These are phyloP conservation scores for Hyppa rectilinea DNA, from an alignment of 2,888 invertebrate species.

Conservation along the genomic window DNA sequence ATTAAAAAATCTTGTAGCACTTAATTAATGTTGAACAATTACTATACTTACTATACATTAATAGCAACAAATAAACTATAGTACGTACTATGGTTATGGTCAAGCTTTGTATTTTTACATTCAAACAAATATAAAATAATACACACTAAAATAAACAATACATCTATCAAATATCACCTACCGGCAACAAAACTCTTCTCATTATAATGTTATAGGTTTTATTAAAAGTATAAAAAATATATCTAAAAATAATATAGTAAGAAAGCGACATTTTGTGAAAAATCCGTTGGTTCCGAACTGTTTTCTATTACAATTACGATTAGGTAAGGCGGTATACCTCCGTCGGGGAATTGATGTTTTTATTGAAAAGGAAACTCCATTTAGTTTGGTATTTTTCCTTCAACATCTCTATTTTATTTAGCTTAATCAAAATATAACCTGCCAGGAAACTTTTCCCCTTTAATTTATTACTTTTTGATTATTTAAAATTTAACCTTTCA, in stretches of 20 bases:
- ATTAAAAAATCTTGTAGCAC: background rate
- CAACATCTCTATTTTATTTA: slow-evolving; percentile 43
- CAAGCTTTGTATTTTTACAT: no score
- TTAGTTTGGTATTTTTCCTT: slow-evolving; percentile 55
- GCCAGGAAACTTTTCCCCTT: background rate
- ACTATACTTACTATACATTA: no score
- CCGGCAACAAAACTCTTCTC: background rate
- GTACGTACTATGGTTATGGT: no score
- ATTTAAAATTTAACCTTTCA: background rate
- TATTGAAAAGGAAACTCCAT: slow-evolving; percentile 72
- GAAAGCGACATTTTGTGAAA: slow-evolving; percentile 58
- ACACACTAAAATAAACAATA: no score
- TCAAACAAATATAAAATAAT: no score
- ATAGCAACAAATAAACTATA: no score
- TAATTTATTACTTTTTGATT: background rate
- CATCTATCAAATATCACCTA: background rate
- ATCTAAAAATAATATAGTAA: slow-evolving; percentile 21
- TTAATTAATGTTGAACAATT: no score
- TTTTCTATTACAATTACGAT: slow-evolving; percentile 77
- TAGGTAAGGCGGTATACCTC: slow-evolving; percentile 72
- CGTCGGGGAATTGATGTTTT: slow-evolving; percentile 73
- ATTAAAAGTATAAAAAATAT: slow-evolving; percentile 14
- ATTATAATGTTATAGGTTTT: background rate
- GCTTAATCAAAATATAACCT: slow-evolving; percentile 52
- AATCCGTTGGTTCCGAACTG: slow-evolving; percentile 57